phyloP scores from a whole-genome alignment of 2,113 vertebrate species.

The Microcebus lehilahytsara region DNA sequence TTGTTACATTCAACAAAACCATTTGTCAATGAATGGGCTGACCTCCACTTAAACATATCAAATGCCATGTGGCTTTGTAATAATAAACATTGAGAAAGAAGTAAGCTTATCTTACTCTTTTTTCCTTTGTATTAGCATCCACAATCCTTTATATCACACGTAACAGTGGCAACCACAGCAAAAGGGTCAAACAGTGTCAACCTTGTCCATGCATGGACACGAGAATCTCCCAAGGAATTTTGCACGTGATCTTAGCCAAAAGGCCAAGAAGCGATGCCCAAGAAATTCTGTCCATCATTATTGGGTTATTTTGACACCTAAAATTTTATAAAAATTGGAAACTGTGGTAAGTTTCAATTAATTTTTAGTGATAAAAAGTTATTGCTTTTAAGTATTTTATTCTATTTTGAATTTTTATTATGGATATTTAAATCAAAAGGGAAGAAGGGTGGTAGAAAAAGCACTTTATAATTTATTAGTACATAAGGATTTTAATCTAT shows the following conservation, averaged over 20 bases:
- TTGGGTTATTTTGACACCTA: not conserved
- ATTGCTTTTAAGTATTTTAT: slow-evolving; percentile 13
- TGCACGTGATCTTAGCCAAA: too few relatives aligned
- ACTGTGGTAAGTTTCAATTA: not conserved
- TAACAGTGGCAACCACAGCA: too few relatives aligned
- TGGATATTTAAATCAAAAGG: not conserved
- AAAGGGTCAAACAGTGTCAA: not conserved
- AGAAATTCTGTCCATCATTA: not conserved
- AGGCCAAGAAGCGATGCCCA: not conserved
- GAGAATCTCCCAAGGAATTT: not conserved
- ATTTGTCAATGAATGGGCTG: not conserved
- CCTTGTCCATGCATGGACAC: too few relatives aligned
- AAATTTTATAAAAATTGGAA: not conserved
- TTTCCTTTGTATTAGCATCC: not conserved
- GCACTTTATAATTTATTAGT: not conserved
- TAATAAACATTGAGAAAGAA: not conserved
- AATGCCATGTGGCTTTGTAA: not conserved
- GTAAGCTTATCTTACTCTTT: not conserved
- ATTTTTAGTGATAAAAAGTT: not conserved
- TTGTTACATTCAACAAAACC: not conserved
- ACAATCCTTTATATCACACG: not conserved
- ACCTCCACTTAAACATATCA: not conserved
- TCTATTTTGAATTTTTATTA: slow-evolving; percentile 7
- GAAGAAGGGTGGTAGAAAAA: not conserved
- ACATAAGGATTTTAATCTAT: not conserved